Evolutionary conservation across 2,797 vertebrate species (phyloP).

Genomic region (Hypotaenidia okinawae): DNA sequence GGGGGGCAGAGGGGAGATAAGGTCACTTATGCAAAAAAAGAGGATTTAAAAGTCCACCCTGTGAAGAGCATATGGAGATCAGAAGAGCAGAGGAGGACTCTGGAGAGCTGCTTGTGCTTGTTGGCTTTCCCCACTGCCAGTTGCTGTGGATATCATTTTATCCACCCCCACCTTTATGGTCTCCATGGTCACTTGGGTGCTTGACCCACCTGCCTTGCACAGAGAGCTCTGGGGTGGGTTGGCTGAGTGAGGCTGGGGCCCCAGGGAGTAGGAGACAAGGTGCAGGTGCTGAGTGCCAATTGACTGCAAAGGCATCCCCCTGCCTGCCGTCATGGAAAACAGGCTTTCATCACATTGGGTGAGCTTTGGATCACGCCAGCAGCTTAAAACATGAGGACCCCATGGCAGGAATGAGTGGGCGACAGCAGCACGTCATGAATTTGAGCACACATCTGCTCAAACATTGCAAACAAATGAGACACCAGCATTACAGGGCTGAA

Average conservation of each 20-base stretch:
- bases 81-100: background rate
- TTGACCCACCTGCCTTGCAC: background rate
- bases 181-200: background rate
- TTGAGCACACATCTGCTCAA: background rate
- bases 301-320: background rate
- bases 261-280: background rate
- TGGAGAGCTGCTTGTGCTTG: background rate
- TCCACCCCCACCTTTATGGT: background rate
- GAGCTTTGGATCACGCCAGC: background rate
- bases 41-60: background rate
- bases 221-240: background rate
- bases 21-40: background rate
- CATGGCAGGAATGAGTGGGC: background rate
- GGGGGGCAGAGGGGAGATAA: background rate
- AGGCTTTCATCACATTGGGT: background rate
- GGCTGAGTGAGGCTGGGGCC: background rate
- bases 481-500: rapidly evolving
- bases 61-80: background rate
- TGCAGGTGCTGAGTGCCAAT: background rate
- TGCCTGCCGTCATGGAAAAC: background rate
- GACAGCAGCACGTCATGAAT: background rate
- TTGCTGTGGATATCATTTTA: background rate
- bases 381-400: background rate
- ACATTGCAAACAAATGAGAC: background rate
- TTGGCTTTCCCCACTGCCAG: background rate